phyloP scores from a whole-genome alignment of 2,113 vertebrate species.

The Myrmecobius fasciatus region DNA sequence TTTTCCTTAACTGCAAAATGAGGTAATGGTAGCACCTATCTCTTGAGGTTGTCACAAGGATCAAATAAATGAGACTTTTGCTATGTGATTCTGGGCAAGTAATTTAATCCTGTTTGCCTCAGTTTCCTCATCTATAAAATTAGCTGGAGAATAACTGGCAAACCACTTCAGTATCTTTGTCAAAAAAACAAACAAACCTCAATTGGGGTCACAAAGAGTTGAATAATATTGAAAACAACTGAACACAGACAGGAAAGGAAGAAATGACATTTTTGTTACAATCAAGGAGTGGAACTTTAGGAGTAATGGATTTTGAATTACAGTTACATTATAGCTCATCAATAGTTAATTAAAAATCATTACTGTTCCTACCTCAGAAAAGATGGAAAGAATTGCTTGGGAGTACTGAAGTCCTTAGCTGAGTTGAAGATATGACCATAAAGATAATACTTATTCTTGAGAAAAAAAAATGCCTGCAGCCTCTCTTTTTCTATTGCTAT shows the following conservation, averaged over 20 bases:
- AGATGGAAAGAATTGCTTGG: not conserved
- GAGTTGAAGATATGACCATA: not conserved
- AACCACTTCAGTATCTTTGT: not conserved
- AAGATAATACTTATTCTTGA: not conserved
- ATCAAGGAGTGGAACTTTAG: not conserved
- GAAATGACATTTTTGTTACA: not conserved
- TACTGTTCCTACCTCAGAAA: not conserved
- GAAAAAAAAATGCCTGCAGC: too few relatives aligned
- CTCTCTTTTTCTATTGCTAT: not conserved
- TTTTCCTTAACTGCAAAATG: not conserved
- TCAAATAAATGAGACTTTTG: not conserved
- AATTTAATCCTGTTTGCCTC: not conserved
- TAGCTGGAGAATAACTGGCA: too few relatives aligned
- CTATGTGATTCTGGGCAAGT: not conserved
- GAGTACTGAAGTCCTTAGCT: not conserved
- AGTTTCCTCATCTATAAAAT: not conserved
- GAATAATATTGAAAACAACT: not conserved
- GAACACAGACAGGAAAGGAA: not conserved
- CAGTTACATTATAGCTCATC: not conserved
- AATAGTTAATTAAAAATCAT: not conserved
- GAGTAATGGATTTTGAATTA: not conserved
- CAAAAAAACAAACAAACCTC: not conserved
- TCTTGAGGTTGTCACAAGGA: not conserved
- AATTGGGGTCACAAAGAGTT: not conserved
- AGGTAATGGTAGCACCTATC: not conserved